A percentile compares a stretch with the other conserved stretches of the same genome.
Conservation (phyloP, 2,888 invertebrate species). For the Rhopalosiphum nymphaeae region DNA sequence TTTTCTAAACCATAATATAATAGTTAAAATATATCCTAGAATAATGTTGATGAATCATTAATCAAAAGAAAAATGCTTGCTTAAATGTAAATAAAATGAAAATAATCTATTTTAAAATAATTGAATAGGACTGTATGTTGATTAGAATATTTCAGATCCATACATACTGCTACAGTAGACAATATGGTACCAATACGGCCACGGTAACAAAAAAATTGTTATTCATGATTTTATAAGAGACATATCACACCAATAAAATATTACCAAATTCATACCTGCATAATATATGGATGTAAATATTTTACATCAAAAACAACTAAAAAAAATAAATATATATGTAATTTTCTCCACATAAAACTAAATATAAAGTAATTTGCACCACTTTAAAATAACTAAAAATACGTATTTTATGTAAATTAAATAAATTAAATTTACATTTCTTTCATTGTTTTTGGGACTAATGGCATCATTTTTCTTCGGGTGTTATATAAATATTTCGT, state of each 20-base stretch:
- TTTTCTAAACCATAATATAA: not conserved
- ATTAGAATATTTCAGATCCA: not conserved
- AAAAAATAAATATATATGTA: no score
- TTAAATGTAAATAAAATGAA: not conserved
- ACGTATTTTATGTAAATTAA: no score
- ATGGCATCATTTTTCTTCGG: no score
- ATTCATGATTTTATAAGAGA: not conserved
- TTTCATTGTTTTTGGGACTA: no score
- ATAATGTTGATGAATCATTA: not conserved
- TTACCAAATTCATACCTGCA: not conserved
- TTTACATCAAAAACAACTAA: no score
- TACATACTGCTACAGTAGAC: not conserved
- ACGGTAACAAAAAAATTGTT: not conserved
- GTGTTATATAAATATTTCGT: no score
- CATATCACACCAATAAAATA: not conserved
- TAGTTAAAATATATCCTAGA: not conserved
- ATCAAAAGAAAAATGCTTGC: not conserved
- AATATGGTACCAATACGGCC: not conserved
- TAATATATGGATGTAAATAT: no score
- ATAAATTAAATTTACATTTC: no score
- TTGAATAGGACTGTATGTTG: not conserved
- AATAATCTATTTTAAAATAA: not conserved
- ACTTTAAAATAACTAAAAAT: no score
- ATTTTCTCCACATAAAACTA: no score
- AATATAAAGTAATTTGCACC: no score